Evolutionary conservation across 2,888 invertebrate genomes (phyloP).

Genomic region (Pogonocherus hispidulus): DNA sequence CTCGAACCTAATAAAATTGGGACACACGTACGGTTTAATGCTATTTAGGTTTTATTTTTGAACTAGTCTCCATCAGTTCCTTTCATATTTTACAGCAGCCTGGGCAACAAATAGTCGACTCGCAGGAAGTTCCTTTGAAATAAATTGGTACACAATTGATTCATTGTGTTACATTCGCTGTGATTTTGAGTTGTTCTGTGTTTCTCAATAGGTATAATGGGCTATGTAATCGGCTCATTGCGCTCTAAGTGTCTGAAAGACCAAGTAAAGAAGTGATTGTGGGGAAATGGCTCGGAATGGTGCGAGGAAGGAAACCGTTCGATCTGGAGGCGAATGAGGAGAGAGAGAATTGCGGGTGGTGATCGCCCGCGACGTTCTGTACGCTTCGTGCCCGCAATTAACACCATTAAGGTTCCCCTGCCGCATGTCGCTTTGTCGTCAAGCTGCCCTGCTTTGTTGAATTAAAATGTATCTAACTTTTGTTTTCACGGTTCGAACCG

Average conservation of each 20-base stretch:
- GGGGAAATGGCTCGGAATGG: constrained; percentile 67
- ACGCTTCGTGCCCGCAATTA: constrained; percentile 58
- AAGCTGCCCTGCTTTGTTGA: constrained; percentile 17
- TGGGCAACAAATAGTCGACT: constrained; percentile 31
- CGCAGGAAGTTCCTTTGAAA: constrained; percentile 47
- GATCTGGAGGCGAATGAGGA: constrained; percentile 44
- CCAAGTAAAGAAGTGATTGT: constrained; percentile 65
- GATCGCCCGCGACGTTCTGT: constrained; percentile 35
- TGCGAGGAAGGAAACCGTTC: constrained; percentile 64
- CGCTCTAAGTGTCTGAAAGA: constrained; percentile 64
- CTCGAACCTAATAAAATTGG: too few relatives aligned
- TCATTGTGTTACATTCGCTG: constrained; percentile 51
- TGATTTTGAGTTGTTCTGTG: constrained; percentile 54
- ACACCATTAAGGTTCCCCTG: constrained; percentile 56
- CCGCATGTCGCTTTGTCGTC: constrained; percentile 16
- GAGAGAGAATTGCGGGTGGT: constrained; percentile 49
- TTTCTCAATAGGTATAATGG: constrained; percentile 58
- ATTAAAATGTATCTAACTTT: constrained; percentile 11
- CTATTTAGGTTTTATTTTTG: too few relatives aligned
- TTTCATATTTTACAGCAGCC: constrained; percentile 23
- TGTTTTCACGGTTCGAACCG: background rate
- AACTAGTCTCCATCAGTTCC: background rate
- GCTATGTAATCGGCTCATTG: constrained; percentile 63
- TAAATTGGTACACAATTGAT: constrained; percentile 55
- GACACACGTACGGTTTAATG: too few relatives aligned